Conservation (phyloP, 2,888 invertebrate genomes). For the Disparrhopalites patrizii region DNA sequence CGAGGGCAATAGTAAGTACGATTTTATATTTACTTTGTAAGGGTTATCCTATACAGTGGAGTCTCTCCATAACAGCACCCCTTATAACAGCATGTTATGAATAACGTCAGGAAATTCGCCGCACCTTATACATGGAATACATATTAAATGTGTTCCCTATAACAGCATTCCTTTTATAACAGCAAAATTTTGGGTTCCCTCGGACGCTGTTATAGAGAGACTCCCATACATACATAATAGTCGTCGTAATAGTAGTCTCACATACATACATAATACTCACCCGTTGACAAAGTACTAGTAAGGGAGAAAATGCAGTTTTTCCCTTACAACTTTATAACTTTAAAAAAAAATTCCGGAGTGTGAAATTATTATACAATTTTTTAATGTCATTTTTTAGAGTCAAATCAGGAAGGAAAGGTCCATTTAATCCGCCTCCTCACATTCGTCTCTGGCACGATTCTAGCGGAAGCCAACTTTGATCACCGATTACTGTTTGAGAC, state of each 20-base stretch:
- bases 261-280: neutral
- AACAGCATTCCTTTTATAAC: no score
- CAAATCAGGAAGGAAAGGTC: slow-evolving; percentile 17
- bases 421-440: slow-evolving; percentile 70
- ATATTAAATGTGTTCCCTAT: slow-evolving; percentile 63
- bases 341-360: no score
- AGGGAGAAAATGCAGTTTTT: no score
- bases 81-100: no score
- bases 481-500: slow-evolving; percentile 64
- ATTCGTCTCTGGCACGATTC: slow-evolving; percentile 68
- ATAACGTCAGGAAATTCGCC: no score
- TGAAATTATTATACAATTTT: no score
- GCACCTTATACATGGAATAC: slow-evolving; percentile 73
- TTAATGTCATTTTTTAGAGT: neutral
- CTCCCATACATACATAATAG: slow-evolving; percentile 65
- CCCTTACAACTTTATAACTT: no score
- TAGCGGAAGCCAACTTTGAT: slow-evolving; percentile 60
- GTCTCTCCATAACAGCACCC: no score
- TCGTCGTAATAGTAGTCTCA: slow-evolving; percentile 65
- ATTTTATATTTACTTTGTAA: neutral
- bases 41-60: no score
- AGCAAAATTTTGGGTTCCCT: slow-evolving; percentile 59
- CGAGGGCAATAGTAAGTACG: neutral
- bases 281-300: neutral
- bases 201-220: slow-evolving; percentile 68